Base-by-base conservation (phyloP, 35 echinoderm and acorn worm genomes). In the Holothuria glaberrima region DNA sequence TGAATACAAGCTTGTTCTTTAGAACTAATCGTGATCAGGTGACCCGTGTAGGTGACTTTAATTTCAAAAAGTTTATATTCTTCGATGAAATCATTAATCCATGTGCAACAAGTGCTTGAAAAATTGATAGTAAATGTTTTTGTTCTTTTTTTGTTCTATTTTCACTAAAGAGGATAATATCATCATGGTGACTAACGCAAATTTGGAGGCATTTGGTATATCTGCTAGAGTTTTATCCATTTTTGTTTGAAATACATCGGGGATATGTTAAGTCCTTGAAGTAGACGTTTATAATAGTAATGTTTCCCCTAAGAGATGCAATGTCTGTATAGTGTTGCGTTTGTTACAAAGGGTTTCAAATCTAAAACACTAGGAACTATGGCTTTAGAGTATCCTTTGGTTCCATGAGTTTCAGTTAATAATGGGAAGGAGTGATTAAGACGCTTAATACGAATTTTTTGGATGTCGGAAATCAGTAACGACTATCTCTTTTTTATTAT, bases 401-500 rank as follows among this genome's bases (percentile, higher is more conserved):
- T 65, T 65, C 61, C 5, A 17, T 6, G 61, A n/a, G 61, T 65
- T 65, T 65, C 61, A 17, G 4, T 65, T 4, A 65, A 6, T 65
- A 65, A 65, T n/a, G 61, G 61, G 27, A 65, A 65, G 17, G 61
- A 16, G 61, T 65, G 61, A 65, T 65, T n/a, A n/a, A n/a, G n/a
- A n/a, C n/a, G n/a, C n/a, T n/a, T n/a, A n/a, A n/a, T n/a, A n/a
- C n/a, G n/a, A 6, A 65, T 21, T 76, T 31, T 91, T 91, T 22
- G 86, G 34, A 73, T 86, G 46, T 4, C 90, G 79, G 33, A 91
- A 91, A 38, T 91, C 90, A 46, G 90, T 91, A 1, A 91, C 90
- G 9, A 91, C 90, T 74, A 79, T 84, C 38, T 86, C 86, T 24
- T 91, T 80, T 20, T 24, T 9, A 21, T 34, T 56, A 54, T 86